These are phyloP conservation scores for Percopsis omiscomaycus DNA, from an alignment of 2,797 vertebrate genomes.

Conservation along the genomic window DNA sequence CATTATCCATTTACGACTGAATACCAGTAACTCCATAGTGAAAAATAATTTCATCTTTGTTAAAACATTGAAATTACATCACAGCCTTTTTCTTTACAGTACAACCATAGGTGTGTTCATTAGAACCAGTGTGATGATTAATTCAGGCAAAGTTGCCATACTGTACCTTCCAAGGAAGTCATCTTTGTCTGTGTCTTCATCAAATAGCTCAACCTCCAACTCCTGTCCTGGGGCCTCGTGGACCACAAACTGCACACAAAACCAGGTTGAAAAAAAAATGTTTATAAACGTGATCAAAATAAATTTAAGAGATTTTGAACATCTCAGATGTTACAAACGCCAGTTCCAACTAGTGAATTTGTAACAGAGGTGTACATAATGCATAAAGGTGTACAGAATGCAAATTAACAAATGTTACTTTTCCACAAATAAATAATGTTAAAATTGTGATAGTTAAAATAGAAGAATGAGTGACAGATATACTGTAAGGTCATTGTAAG, in stretches of 20 bases:
- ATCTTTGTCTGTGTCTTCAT: slow-evolving; percentile 94
- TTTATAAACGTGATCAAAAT: neutral
- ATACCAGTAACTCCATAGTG: neutral
- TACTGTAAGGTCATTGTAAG: no score
- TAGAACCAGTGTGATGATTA: neutral
- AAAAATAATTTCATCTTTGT: neutral
- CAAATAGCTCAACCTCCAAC: slow-evolving; percentile 90
- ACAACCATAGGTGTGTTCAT: no score
- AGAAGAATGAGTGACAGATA: no score
- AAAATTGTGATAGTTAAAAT: no score
- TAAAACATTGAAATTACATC: no score
- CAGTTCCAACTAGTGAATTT: no score
- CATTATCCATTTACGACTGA: no score
- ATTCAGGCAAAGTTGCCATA: slow-evolving; percentile 6
- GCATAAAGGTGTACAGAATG: no score
- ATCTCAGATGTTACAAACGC: neutral
- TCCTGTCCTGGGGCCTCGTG: slow-evolving; percentile 95
- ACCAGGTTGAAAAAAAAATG: slow-evolving; percentile 7
- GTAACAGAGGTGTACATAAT: no score
- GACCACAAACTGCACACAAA: slow-evolving; percentile 82
- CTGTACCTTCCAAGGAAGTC: slow-evolving; percentile 90
- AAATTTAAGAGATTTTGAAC: neutral
- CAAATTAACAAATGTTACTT: no score
- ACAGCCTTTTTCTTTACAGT: no score
- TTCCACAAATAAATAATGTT: no score